Conservation (phyloP, 2,888 invertebrate species). For the Lamellibrachia satsuma region DNA sequence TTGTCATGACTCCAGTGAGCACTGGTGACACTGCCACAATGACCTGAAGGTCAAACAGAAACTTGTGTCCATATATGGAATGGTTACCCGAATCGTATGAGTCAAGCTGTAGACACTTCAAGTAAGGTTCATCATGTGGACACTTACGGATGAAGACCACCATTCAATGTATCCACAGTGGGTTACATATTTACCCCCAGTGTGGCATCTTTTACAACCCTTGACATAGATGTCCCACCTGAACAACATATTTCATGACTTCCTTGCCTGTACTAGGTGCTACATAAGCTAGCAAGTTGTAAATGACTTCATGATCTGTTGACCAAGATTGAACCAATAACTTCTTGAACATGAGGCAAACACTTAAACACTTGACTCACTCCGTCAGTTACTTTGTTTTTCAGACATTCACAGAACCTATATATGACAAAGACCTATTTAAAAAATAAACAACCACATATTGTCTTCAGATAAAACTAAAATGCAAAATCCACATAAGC, state of each 20-base stretch:
- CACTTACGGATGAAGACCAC: neutral
- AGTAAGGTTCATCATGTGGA: neutral
- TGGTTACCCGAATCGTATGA: neutral
- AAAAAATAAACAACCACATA: neutral
- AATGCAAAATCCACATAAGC: no score
- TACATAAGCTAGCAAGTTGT: neutral
- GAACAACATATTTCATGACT: neutral
- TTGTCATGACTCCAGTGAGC: slow-evolving; percentile 56
- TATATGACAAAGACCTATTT: neutral
- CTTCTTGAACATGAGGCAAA: neutral
- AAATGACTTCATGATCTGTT: neutral
- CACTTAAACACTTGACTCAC: neutral
- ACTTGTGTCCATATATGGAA: neutral
- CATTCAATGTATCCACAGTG: neutral
- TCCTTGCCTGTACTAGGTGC: neutral
- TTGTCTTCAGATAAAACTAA: neutral
- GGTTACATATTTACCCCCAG: neutral
- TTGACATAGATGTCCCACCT: neutral
- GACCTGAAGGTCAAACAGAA: slow-evolving; percentile 46
- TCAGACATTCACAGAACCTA: neutral
- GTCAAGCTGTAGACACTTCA: neutral
- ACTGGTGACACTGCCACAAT: slow-evolving; percentile 55
- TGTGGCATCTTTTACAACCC: neutral
- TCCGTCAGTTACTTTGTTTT: neutral
- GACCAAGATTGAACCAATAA: no score